A percentile compares a stretch with the other conserved stretches of the same genome.
phyloP scores from a whole-genome alignment of 2,888 invertebrate species.

The Chironomus riparius region DNA sequence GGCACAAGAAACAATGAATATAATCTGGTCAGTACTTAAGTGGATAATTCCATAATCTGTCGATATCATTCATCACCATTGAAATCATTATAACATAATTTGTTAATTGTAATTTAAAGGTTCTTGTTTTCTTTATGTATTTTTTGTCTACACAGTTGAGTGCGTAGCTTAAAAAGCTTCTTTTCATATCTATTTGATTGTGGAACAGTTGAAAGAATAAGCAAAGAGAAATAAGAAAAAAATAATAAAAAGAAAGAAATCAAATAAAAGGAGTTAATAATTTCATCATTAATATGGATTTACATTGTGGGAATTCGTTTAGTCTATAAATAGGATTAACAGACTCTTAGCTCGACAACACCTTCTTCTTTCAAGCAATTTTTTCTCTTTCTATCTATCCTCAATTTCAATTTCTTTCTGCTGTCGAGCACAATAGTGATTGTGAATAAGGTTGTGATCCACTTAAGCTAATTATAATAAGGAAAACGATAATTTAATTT shows the following conservation, averaged over 20 bases:
- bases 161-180: background rate
- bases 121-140: background rate
- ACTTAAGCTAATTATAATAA: conserved; percentile 20
- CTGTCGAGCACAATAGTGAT: background rate
- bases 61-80: conserved; percentile 14
- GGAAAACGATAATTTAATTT: conserved; percentile 20
- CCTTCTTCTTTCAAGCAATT: background rate
- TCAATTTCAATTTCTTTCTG: background rate
- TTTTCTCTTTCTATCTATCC: no score
- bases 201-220: no score
- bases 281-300: conserved; percentile 26
- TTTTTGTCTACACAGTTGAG: background rate
- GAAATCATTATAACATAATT: conserved; percentile 27
- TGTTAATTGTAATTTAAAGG: conserved; percentile 14
- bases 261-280: conserved; percentile 26
- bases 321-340: conserved; percentile 17
- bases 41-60: background rate
- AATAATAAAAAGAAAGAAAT: conserved; percentile 2
- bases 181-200: background rate
- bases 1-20: background rate
- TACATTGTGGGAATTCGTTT: conserved; percentile 21
- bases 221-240: background rate
- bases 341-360: background rate
- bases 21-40: background rate
- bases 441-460: conserved; percentile 3